Conservation (phyloP, 2,797 vertebrate genomes). For the Sebastiscus albofasciatus region DNA sequence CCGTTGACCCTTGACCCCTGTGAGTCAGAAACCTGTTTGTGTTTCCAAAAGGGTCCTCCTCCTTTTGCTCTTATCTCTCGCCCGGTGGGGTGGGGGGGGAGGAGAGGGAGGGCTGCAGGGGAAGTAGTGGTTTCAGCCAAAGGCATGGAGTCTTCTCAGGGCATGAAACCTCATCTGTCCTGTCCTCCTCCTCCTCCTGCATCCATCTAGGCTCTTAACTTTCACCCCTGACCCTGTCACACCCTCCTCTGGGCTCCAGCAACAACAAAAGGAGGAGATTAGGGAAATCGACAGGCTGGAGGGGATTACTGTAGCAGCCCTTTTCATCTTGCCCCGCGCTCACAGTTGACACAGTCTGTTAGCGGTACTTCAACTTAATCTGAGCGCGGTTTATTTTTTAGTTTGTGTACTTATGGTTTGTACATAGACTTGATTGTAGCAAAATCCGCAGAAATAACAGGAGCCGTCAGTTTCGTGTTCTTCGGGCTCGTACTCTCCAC, state of each 20-base stretch:
- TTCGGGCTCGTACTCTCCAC: not conserved
- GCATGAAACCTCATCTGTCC: slow-evolving; percentile 71
- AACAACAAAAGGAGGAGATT: slow-evolving; percentile 80
- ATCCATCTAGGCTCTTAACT: slow-evolving; percentile 79
- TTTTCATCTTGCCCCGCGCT: slow-evolving; percentile 69
- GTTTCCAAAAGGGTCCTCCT: slow-evolving; percentile 61
- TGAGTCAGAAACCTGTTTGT: slow-evolving; percentile 72
- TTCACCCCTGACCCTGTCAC: slow-evolving; percentile 84
- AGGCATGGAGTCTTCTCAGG: slow-evolving; percentile 62
- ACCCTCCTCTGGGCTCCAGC: slow-evolving; percentile 75
- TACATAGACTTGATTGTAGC: slow-evolving; percentile 59
- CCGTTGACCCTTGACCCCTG: slow-evolving; percentile 59
- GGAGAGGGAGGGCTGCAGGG: slow-evolving; percentile 29
- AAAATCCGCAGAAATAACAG: slow-evolving; percentile 57
- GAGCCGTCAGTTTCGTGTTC: slow-evolving; percentile 6
- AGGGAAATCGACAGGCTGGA: slow-evolving; percentile 77
- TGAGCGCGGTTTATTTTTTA: slow-evolving; percentile 70
- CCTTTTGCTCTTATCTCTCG: slow-evolving; percentile 67
- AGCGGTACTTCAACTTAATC: slow-evolving; percentile 78
- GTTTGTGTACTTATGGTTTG: slow-evolving; percentile 72
- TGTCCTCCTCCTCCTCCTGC: slow-evolving; percentile 47
- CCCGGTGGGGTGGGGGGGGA: slow-evolving; percentile 28
- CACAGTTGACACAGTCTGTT: slow-evolving; percentile 81
- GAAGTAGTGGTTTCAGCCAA: slow-evolving; percentile 62
- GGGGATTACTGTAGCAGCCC: slow-evolving; percentile 78